Percentiles rank a stretch among this genome's conserved stretches.
phyloP scores from a whole-genome alignment of 2,113 vertebrate species.

The Scopus umbretta region DNA sequence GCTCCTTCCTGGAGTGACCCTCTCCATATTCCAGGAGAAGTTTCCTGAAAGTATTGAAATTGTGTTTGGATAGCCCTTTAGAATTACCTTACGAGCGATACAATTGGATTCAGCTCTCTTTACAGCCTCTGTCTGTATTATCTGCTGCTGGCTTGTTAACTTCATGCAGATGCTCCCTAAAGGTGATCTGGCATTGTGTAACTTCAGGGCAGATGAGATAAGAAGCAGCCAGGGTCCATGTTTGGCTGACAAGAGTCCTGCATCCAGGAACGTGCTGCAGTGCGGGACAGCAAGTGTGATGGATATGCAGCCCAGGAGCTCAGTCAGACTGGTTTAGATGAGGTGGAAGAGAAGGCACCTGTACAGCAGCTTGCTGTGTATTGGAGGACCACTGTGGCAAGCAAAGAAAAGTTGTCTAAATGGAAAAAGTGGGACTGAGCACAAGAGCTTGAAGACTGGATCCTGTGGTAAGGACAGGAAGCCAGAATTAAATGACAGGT shows the following conservation, averaged over 20 bases:
- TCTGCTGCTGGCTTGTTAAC: not conserved
- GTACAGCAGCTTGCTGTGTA: not conserved
- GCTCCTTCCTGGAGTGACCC: not conserved
- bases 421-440: not conserved
- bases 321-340: not conserved
- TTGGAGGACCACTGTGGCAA: not conserved
- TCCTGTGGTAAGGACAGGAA: not conserved
- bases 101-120: not conserved
- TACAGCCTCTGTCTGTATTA: not conserved
- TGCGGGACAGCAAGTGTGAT: not conserved
- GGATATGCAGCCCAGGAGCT: not conserved
- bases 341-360: not conserved
- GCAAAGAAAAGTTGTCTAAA: not conserved
- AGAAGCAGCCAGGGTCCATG: not conserved
- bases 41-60: not conserved
- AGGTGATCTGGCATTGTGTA: not conserved
- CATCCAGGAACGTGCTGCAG: not conserved
- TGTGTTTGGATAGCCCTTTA: not conserved
- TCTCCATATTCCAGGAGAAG: not conserved
- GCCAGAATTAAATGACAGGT: not conserved
- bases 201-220: not conserved
- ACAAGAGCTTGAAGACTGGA: not conserved
- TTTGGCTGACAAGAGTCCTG: not conserved
- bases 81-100: not conserved
- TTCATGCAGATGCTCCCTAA: not conserved